phyloP scores from a whole-genome alignment of 2,797 vertebrate genomes.

The Ceryle rudis region DNA sequence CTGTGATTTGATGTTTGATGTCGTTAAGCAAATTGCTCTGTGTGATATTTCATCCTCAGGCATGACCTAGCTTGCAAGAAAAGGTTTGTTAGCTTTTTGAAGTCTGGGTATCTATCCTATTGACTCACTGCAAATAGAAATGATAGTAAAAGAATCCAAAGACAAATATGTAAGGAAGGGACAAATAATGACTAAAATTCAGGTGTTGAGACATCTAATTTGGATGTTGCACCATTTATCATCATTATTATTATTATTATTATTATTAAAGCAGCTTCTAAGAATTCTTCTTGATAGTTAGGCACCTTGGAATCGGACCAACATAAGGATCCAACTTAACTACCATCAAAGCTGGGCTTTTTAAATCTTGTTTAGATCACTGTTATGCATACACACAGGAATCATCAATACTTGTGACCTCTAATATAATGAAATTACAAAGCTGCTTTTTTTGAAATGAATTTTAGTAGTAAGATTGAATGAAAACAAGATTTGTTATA shows the following conservation, averaged over 20 bases:
- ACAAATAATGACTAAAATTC: too few relatives aligned
- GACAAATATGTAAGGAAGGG: too few relatives aligned
- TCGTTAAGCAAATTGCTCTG: background rate
- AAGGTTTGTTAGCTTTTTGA: background rate
- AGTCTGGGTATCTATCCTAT: background rate
- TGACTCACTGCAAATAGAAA: background rate
- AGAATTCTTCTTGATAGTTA: background rate
- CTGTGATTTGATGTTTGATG: background rate
- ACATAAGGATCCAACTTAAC: background rate
- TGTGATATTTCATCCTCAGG: background rate
- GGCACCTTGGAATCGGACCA: background rate
- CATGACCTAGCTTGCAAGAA: background rate
- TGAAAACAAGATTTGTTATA: too few relatives aligned
- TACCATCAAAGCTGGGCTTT: background rate
- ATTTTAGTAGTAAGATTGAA: too few relatives aligned
- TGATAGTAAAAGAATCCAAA: background rate
- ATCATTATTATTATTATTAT: too few relatives aligned
- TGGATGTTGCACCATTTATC: too few relatives aligned
- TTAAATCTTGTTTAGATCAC: background rate
- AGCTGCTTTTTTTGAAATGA: too few relatives aligned
- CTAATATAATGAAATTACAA: too few relatives aligned
- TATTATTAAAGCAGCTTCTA: background rate
- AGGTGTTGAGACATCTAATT: too few relatives aligned
- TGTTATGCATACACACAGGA: background rate
- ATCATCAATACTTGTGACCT: background rate